Evolutionary conservation across 2,797 vertebrate genomes (phyloP).

Genomic region (Tokudaia tokunoshimensis): DNA sequence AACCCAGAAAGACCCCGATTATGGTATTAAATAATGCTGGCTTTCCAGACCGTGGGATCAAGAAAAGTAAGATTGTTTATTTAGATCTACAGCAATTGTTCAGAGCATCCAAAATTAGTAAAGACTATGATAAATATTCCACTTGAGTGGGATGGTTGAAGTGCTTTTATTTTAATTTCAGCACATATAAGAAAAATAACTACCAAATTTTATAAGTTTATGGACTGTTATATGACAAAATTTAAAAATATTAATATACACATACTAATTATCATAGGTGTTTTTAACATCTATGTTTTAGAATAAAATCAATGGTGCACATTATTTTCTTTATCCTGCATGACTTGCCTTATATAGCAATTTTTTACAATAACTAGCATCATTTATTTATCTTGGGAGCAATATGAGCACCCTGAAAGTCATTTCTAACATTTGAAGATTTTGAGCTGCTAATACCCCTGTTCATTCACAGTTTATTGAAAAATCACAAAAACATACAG

Average conservation of each 20-base stretch:
- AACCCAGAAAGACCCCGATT: too few species aligned
- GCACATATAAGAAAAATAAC: too few species aligned
- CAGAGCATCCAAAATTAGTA: too few species aligned
- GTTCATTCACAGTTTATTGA: constrained; percentile 65
- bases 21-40: too few species aligned
- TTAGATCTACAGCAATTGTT: too few species aligned
- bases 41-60: too few species aligned
- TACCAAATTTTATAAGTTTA: background rate
- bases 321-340: background rate
- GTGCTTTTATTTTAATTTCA: too few species aligned
- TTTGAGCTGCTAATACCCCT: constrained; percentile 52
- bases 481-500: background rate
- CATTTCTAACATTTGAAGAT: constrained; percentile 67
- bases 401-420: constrained; percentile 14
- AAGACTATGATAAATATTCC: too few species aligned
- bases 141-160: too few species aligned
- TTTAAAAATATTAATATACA: background rate
- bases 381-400: constrained; percentile 72
- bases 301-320: background rate
- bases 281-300: background rate
- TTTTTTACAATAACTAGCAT: constrained; percentile 30
- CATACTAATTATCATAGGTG: background rate
- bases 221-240: background rate
- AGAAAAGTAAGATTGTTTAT: too few species aligned
- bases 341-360: constrained; percentile 30